These are phyloP conservation scores for Poeciliopsis turrubarensis DNA, from an alignment of 2,113 vertebrate genomes.

Conservation along the genomic window DNA sequence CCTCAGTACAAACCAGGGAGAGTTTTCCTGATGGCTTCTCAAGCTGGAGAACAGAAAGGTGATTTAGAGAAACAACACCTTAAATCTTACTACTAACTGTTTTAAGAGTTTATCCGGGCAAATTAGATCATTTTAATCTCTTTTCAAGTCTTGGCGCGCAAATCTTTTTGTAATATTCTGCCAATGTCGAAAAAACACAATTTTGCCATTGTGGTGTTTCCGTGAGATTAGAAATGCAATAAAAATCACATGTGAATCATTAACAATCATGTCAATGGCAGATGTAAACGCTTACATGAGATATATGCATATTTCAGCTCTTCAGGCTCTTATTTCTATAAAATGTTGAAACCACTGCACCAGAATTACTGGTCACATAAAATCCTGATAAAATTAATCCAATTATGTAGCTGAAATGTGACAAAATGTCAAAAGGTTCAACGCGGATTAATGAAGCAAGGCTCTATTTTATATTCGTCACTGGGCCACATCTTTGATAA, in stretches of 20 bases:
- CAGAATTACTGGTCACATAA: neutral
- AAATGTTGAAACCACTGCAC: neutral
- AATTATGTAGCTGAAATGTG: neutral
- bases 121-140: neutral
- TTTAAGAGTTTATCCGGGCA: neutral
- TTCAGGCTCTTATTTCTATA: neutral
- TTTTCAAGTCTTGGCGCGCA: neutral
- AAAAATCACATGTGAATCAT: too few relatives aligned
- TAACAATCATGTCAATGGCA: too few relatives aligned
- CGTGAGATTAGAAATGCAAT: too few relatives aligned
- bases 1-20: conserved; percentile 29
- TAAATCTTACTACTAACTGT: conserved; percentile 1
- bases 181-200: too few relatives aligned
- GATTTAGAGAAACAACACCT: conserved; percentile 7
- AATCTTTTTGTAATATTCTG: too few relatives aligned
- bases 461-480: neutral
- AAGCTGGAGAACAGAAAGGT: conserved; percentile 44
- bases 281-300: too few relatives aligned
- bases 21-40: conserved; percentile 52
- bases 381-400: neutral
- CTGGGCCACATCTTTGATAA: neutral
- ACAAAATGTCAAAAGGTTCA: too few relatives aligned
- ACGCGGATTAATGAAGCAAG: neutral
- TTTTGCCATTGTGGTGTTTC: too few relatives aligned
- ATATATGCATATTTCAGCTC: too few relatives aligned